Base-by-base conservation (phyloP, 1,140 invertebrate species). In the Nilaparvata lugens region DNA sequence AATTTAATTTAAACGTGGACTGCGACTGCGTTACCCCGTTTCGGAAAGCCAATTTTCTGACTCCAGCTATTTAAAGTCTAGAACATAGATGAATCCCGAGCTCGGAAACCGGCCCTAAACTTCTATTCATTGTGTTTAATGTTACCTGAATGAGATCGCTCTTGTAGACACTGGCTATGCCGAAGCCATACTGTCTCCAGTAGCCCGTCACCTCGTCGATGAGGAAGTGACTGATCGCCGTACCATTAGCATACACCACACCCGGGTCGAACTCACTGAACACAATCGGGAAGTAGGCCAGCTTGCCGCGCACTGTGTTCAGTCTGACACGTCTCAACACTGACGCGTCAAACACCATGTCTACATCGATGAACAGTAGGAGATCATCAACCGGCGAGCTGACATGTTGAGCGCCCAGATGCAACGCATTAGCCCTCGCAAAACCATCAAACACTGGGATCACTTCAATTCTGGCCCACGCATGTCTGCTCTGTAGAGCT, bases 221-320 rank as follows among this genome's bases (percentile, higher is more conserved):
- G 2, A 62, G 60, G 60, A 76, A 74, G 58, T 70, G 69, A 13
- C 68, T 66, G 13, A 63, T 58, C 66, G 62, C 3, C 42, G 56
- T 13, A 13, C 43, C 58, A 1, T 64, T 67, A 4, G 2, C 31
- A 54, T 73, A 69, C 21, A 77, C 70, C 28, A 78, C 75, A 62
- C 79, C 77, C 0, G 92, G 89, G 76, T 95, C 87, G 72, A 90
- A 99, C 71, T 98, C 88, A 74, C 94, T 98, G 72, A 95, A 99
- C 16, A 99, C 94, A 64, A 99, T 92, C 0, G 97, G 97, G 73
- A 96, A 97, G 76, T 98, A 99, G 0, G 95, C 86, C 74, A 87
- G 85, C 56, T 79, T 77, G 25, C 84, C 81, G 65, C 81, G 75
- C 13, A 89, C 76, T 1, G 92, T 93, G 69, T 95, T 89, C 45